A percentile compares a stretch with the other conserved stretches of the same genome.
Evolutionary conservation across 2,113 vertebrate species (phyloP).

Genomic region (Pteropus alecto): DNA sequence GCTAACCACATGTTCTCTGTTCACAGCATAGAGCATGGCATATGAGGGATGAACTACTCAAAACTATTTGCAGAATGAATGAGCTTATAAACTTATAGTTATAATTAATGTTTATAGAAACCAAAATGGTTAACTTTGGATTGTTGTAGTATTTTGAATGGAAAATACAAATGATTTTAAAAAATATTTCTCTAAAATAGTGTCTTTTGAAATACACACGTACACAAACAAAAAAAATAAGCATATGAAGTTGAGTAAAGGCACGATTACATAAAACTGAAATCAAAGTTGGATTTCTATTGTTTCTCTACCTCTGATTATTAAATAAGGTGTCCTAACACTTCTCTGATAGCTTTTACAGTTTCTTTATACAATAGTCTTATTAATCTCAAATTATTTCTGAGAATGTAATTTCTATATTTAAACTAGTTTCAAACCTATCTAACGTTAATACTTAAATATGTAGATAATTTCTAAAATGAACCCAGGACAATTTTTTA

Average conservation of each 20-base stretch:
- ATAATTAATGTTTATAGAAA: constrained; percentile 36
- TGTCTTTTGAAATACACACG: neutral
- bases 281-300: constrained; percentile 20
- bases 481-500: constrained; percentile 9
- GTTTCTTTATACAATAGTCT: constrained; percentile 16
- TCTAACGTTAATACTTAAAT: constrained; percentile 29
- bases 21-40: neutral
- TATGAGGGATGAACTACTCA: neutral
- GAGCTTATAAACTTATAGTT: neutral
- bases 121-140: neutral
- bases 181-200: constrained; percentile 16
- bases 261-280: neutral
- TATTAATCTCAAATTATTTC: constrained; percentile 44
- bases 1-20: neutral
- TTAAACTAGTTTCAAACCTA: constrained; percentile 30
- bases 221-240: neutral
- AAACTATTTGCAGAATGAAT: constrained; percentile 11
- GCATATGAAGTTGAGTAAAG: neutral
- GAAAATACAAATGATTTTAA: neutral
- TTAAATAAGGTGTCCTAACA: neutral
- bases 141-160: neutral
- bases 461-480: constrained; percentile 20
- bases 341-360: neutral
- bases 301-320: neutral
- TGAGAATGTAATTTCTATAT: neutral